phyloP scores from a whole-genome alignment of 2,113 vertebrate species.

The Lagopus leucura region DNA sequence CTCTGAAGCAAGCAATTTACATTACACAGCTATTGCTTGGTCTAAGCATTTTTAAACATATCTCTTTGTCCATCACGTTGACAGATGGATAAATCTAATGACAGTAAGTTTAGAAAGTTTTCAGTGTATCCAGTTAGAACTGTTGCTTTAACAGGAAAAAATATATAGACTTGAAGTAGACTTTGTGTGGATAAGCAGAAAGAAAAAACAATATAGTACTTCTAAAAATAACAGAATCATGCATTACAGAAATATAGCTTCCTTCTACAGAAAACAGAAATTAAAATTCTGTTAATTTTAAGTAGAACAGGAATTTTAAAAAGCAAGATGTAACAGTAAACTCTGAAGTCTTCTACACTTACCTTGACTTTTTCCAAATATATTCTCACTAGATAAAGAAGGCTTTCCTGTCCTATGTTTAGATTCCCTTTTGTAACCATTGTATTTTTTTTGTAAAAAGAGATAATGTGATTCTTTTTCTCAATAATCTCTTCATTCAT shows the following conservation, averaged over 20 bases:
- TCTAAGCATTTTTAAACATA: neutral
- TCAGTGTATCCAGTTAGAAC: neutral
- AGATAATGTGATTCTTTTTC: neutral
- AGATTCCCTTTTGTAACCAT: neutral
- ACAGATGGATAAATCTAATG: neutral
- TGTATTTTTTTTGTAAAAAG: slow-evolving; percentile 13
- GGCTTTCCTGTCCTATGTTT: neutral
- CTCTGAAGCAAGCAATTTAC: neutral
- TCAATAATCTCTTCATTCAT: neutral
- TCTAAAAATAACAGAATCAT: neutral
- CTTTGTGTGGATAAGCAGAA: neutral
- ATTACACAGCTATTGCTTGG: neutral
- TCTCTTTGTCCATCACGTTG: neutral
- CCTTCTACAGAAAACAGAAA: neutral
- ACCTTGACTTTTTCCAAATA: neutral
- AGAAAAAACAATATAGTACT: neutral
- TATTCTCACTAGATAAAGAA: neutral
- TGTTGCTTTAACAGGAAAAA: neutral
- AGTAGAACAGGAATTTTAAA: neutral
- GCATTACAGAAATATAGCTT: neutral
- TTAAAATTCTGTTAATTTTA: neutral
- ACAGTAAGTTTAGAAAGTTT: neutral
- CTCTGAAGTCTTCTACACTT: neutral
- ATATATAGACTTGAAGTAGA: neutral
- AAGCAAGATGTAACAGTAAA: neutral